These are phyloP conservation scores for Coluber constrictor DNA, from an alignment of 2,797 vertebrate species.

Conservation along the genomic window DNA sequence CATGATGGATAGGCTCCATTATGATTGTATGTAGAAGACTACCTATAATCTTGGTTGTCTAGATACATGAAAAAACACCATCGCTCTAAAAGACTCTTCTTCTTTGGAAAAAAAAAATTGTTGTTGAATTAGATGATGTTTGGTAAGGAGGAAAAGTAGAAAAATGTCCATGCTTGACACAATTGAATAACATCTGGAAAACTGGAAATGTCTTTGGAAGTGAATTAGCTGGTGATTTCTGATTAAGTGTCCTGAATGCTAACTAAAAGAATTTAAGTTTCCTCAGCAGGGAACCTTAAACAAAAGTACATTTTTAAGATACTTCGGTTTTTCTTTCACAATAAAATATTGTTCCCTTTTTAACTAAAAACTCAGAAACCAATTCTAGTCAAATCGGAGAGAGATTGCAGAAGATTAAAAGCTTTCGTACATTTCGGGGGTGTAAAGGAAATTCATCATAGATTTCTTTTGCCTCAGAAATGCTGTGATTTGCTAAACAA, in stretches of 20 bases:
- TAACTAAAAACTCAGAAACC: background rate
- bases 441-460: background rate
- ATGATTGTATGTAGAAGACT: background rate
- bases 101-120: background rate
- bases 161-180: background rate
- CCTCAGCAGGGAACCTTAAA: background rate
- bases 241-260: background rate
- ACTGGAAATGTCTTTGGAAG: background rate
- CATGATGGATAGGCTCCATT: background rate
- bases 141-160: background rate
- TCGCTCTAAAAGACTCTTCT: background rate
- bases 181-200: background rate
- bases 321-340: background rate
- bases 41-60: background rate
- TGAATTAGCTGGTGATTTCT: background rate
- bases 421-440: background rate
- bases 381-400: background rate
- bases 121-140: background rate
- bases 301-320: background rate
- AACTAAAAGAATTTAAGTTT: background rate
- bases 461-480: background rate
- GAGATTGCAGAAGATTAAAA: background rate
- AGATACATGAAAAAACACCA: background rate
- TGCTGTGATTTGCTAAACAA: background rate
- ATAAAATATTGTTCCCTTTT: background rate